Evolutionary conservation across 2,888 invertebrate species (phyloP).

Genomic region (Frankliniella fusca): DNA sequence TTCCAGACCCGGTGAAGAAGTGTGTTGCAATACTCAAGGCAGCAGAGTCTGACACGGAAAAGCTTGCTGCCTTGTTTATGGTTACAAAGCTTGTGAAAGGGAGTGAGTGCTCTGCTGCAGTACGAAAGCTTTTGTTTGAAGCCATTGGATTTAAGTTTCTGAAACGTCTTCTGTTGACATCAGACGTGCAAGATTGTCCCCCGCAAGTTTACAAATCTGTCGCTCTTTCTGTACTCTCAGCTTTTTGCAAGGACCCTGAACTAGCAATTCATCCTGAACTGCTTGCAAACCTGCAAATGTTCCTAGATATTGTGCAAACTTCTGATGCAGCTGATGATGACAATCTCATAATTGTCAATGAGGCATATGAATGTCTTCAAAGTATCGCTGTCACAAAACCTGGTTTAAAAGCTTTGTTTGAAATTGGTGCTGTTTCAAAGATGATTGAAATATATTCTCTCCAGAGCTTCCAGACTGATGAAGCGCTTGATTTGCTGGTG

Average conservation of each 20-base stretch:
- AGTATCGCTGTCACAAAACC: slow-evolving; percentile 72
- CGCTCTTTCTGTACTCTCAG: slow-evolving; percentile 79
- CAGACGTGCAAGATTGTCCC: slow-evolving; percentile 80
- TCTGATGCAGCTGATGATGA: slow-evolving; percentile 77
- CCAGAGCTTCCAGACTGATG: slow-evolving; percentile 85
- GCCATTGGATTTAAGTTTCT: slow-evolving; percentile 86
- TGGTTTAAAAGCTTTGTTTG: slow-evolving; percentile 73
- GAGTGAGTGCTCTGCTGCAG: slow-evolving; percentile 67
- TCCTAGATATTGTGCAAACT: slow-evolving; percentile 77
- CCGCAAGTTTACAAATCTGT: slow-evolving; percentile 87
- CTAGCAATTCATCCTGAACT: slow-evolving; percentile 78
- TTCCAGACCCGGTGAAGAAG: slow-evolving; percentile 79
- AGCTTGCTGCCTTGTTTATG: slow-evolving; percentile 86
- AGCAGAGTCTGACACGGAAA: slow-evolving; percentile 81
- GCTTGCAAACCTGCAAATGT: slow-evolving; percentile 74
- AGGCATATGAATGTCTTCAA: slow-evolving; percentile 78
- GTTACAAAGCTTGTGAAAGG: slow-evolving; percentile 84
- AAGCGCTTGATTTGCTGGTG: slow-evolving; percentile 76
- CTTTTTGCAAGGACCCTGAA: slow-evolving; percentile 77
- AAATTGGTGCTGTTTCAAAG: slow-evolving; percentile 71
- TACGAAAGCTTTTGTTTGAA: slow-evolving; percentile 78
- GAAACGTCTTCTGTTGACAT: slow-evolving; percentile 69
- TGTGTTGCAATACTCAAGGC: slow-evolving; percentile 74
- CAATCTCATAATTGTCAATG: slow-evolving; percentile 78
- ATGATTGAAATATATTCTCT: slow-evolving; percentile 83